Base-by-base conservation (phyloP, 2,888 invertebrate species). In the Marasmarcha lunaedactyla region DNA sequence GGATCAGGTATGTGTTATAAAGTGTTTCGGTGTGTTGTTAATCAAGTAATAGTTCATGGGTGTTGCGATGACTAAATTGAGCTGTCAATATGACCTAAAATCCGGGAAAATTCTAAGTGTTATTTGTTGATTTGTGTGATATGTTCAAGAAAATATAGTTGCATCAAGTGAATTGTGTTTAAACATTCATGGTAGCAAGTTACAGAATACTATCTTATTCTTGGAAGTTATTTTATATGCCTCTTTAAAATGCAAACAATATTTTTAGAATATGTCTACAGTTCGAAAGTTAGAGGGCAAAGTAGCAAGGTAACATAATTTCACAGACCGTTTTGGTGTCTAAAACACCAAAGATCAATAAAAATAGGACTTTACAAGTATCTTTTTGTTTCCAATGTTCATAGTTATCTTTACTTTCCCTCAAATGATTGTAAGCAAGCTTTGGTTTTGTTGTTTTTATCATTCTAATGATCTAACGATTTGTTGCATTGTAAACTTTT, bases 11-110 rank as follows among this genome's bases (percentile, higher is more conserved):
- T 14, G 34, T 14, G 14, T 3, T 20, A 7, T 34, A 4, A 25
- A 74, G 77, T 65, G 44, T 43, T 51, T 52, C 52, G 47, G 58
- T 63, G 56, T 57, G 61, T 71, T 59, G 52, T 63, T 59, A 63
- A 55, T 65, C 20, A 20, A 20, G 20, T 3, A 20, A 20, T n/a
- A n/a, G 63, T 64, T 65, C 57, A 60, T 70, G 71, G 73, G 67
- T 74, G 72, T 70, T 74, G 73, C 76, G 71, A 73, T 71, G 68
- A 73, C 69, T 52, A 58, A 57, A 50, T 63, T 58, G 62, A 71
- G 61, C 76, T 81, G 81, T 83, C 81, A 83, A 68, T 71, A 61
- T 71, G 74, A 72, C 73, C 68, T 63, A 68, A 69, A 76, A 79
- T 78, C 71, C 65, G 64, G 64, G 61, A 68, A 62, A 67, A 66